Percentiles rank a stretch among this genome's conserved stretches.
Evolutionary conservation across 2,113 vertebrate species (phyloP).

Genomic region (Sylvia atricapilla): DNA sequence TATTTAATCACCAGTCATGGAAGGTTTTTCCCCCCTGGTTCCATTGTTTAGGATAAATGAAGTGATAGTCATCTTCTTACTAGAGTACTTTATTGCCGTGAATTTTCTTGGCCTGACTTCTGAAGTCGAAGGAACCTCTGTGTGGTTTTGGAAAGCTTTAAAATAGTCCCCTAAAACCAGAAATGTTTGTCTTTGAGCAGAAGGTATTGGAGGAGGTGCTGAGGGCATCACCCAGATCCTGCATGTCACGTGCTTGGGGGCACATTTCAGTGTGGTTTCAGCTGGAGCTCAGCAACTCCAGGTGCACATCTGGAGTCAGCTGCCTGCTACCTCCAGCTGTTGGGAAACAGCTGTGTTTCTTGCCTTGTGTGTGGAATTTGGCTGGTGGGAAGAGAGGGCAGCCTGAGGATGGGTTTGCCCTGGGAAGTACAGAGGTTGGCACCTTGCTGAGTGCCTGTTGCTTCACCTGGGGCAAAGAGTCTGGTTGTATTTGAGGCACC

Average conservation of each 20-base stretch:
- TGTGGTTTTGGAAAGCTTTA: constrained; percentile 3
- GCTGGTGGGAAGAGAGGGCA: background rate
- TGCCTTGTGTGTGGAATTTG: fast-evolving
- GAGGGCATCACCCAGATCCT: background rate
- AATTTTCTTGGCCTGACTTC: constrained; percentile 16
- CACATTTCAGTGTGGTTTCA: background rate
- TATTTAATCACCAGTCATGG: background rate
- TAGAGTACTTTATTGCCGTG: background rate
- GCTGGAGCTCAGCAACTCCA: background rate
- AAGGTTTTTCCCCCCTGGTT: background rate
- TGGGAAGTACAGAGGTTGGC: background rate
- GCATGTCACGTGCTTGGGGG: fast-evolving
- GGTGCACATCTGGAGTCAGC: background rate
- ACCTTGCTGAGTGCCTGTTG: background rate
- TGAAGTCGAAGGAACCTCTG: background rate
- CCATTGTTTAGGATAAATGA: constrained; percentile 2
- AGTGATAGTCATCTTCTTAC: constrained; percentile 11
- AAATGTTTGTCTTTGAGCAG: background rate
- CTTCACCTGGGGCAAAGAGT: background rate
- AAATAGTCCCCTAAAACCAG: background rate
- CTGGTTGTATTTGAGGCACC: fast-evolving
- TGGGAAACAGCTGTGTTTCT: background rate
- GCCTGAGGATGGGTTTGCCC: background rate
- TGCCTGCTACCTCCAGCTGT: background rate
- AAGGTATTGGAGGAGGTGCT: background rate